Evolutionary conservation across 2,888 invertebrate genomes (phyloP), one percentile per base, ranked within the genome.

Genomic region (Conomelus anceps): DNA sequence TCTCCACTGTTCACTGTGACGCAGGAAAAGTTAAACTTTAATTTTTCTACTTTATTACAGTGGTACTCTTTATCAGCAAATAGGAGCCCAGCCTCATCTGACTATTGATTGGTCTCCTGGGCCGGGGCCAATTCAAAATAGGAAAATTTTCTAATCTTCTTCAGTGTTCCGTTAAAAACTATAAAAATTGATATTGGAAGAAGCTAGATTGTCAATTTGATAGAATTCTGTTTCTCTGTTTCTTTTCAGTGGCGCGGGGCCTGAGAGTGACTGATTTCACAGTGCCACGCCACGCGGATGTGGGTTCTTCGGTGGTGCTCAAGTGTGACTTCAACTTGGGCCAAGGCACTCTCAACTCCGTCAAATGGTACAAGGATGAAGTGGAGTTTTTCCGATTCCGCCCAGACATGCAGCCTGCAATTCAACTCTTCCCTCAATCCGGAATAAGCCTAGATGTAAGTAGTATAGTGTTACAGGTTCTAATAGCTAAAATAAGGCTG

Each of bases 361-460:
- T 92, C 90, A 92, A 92, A 89, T 92, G 92, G 92, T 92, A 92
- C 91, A 92, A 92, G 89, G 92, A 92, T 89, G 92, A 92, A 87
- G 89, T 90, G 88, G 92, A 92, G 90, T 92, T 92, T 91, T 92
- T 90, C 90, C 89, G 92, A n/a, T 92, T 90, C 90, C 91, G 92
- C 91, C 92, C 92, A 1, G 91, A 91, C 90, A 91, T 90, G 87
- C 22, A 90, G 13, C 92, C 92, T 0, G 88, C 88, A 22, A 91
- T 90, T 22, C 91, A 91, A 89, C 90, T 91, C 87, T 92, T 92
- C 90, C 91, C 91, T 6, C 90, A 90, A 9, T 89, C 90, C 13
- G 92, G 92, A 20, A 91, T 92, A 84, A 89, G 90, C 23, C 89
- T 92, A 0, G 91, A 92, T 85, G 92, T 92, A 89, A 92, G 92